phyloP scores from a whole-genome alignment of 1,140 invertebrate species.

The Diabrotica virgifera region DNA sequence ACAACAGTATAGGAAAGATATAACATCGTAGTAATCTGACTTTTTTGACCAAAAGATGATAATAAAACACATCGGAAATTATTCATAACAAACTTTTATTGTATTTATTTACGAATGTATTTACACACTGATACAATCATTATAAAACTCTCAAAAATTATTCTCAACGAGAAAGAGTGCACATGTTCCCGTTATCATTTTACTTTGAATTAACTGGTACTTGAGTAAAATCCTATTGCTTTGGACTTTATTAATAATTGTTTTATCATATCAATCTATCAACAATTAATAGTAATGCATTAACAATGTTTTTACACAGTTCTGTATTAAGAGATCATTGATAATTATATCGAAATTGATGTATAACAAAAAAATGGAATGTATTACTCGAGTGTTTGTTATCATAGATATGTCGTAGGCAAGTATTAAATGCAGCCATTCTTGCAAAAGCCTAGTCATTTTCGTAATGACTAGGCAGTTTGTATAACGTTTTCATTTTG shows the following conservation, averaged over 20 bases:
- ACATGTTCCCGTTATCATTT: background rate
- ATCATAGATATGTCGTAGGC: no score
- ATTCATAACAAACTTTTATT: constrained; percentile 3
- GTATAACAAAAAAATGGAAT: background rate
- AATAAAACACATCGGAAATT: background rate
- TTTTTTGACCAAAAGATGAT: no score
- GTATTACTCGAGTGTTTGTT: no score
- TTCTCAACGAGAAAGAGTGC: background rate
- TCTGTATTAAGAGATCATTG: background rate
- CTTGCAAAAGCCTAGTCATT: no score
- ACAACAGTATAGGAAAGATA: no score
- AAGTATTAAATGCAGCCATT: no score
- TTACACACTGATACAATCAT: background rate
- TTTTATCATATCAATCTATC: background rate
- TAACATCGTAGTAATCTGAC: no score
- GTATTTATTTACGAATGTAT: constrained; percentile 1
- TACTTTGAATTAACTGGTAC: background rate
- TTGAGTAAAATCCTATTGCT: background rate
- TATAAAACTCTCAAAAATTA: constrained; percentile 3
- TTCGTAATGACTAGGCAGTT: no score
- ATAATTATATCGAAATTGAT: background rate
- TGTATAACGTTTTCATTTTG: no score
- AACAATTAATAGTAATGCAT: background rate
- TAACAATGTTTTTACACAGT: background rate
- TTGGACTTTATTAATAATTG: background rate